Conservation (phyloP, 2,888 invertebrate genomes). For the Limenitis camilla region DNA sequence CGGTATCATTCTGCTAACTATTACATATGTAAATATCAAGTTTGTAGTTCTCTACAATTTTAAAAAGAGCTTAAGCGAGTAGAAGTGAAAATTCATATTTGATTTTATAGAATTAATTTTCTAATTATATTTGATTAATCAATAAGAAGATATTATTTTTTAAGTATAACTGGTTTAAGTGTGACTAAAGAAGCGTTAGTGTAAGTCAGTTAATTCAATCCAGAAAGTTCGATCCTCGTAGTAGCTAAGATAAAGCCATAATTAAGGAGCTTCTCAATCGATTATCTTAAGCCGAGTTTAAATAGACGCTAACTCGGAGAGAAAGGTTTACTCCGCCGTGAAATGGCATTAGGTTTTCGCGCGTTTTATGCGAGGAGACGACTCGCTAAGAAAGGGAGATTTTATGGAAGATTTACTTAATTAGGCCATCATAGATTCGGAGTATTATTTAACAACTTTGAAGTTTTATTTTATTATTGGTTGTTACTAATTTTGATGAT, state of each 20-base stretch:
- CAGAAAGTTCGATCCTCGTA: constrained; percentile 63
- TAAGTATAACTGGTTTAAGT: neutral
- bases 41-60: too few relatives aligned
- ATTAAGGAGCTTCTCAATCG: constrained; percentile 73
- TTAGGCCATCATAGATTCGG: constrained; percentile 64
- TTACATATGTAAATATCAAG: too few relatives aligned
- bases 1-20: too few relatives aligned
- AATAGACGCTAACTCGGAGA: constrained; percentile 71
- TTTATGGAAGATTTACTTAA: constrained; percentile 71
- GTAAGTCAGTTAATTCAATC: constrained; percentile 46
- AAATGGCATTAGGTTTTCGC: constrained; percentile 75
- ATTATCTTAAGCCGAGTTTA: constrained; percentile 73
- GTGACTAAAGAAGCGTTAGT: constrained; percentile 3
- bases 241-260: constrained; percentile 68
- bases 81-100: too few relatives aligned
- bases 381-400: constrained; percentile 70
- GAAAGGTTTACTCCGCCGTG: constrained; percentile 75
- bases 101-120: too few relatives aligned
- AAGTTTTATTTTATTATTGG: constrained; percentile 40
- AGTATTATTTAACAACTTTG: constrained; percentile 59
- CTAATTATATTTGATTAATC: neutral
- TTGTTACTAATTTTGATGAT: neutral
- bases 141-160: neutral
- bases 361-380: constrained; percentile 64
- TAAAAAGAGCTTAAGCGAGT: too few relatives aligned